Conservation (phyloP, 1,140 invertebrate species). For the Holotrichia oblita region DNA sequence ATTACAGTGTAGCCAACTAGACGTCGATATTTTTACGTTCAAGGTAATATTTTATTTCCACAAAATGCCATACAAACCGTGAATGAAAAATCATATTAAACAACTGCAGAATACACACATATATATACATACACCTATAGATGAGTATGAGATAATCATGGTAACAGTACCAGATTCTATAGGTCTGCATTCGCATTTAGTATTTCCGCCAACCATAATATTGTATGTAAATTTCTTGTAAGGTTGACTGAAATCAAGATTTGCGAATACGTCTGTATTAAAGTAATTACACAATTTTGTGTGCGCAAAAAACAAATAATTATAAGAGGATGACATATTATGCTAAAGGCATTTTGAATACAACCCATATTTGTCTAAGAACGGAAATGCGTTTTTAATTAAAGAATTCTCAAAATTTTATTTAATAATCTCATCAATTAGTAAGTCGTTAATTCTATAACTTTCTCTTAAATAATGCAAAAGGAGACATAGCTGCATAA, state of each 20-base stretch:
- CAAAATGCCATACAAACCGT: slow-evolving; percentile 23
- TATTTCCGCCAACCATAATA: slow-evolving; percentile 13
- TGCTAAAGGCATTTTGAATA: too few species aligned
- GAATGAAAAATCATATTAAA: not conserved
- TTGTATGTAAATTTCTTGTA: slow-evolving; percentile 25
- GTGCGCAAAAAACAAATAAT: not conserved
- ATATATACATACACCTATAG: not conserved
- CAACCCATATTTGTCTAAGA: too few species aligned
- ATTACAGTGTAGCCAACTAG: slow-evolving; percentile 57
- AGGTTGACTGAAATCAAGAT: not conserved
- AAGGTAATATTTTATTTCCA: slow-evolving; percentile 16
- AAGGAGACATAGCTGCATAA: too few species aligned
- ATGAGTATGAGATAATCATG: not conserved
- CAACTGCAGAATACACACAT: not conserved
- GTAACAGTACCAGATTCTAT: not conserved
- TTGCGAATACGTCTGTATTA: not conserved
- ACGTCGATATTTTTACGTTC: slow-evolving; percentile 44
- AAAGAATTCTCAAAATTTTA: too few species aligned
- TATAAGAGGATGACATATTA: too few species aligned
- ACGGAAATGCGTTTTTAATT: too few species aligned
- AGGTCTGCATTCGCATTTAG: not conserved
- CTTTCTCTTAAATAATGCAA: too few species aligned
- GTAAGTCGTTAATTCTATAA: too few species aligned
- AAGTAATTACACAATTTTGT: slow-evolving; percentile 7
- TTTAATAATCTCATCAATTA: too few species aligned